phyloP scores from a whole-genome alignment of 2,113 vertebrate species.

The Neolamprologus toae region DNA sequence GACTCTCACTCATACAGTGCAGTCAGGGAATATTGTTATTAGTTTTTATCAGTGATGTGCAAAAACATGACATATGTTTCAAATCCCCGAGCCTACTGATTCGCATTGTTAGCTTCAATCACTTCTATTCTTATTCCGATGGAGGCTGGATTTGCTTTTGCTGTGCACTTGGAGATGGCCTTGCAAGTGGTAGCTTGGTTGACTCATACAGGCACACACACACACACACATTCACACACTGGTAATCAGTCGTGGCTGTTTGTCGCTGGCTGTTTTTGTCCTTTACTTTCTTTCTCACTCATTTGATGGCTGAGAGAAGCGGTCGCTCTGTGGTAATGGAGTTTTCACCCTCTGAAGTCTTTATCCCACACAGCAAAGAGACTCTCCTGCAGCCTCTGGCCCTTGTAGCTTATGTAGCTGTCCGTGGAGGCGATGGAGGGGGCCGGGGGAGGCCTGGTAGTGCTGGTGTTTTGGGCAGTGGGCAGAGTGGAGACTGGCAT shows the following conservation, averaged over 20 bases:
- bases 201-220: not conserved
- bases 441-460: constrained; percentile 75
- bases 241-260: constrained; percentile 4
- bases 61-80: constrained; percentile 60
- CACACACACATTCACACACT: not conserved
- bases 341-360: constrained; percentile 85
- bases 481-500: constrained; percentile 82
- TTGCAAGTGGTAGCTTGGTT: constrained; percentile 1
- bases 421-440: constrained; percentile 76
- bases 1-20: constrained; percentile 37
- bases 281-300: not conserved
- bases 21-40: constrained; percentile 56
- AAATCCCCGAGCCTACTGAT: constrained; percentile 28
- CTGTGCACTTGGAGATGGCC: not conserved
- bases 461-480: constrained; percentile 72
- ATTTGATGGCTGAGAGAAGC: constrained; percentile 20
- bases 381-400: constrained; percentile 81
- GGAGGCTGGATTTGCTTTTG: not conserved
- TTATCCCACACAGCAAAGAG: constrained; percentile 86
- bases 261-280: constrained; percentile 26
- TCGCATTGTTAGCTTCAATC: constrained; percentile 49
- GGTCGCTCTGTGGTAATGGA: constrained; percentile 68
- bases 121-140: constrained; percentile 36
- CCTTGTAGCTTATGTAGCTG: constrained; percentile 67
- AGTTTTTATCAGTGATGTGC: constrained; percentile 54